phyloP scores from a whole-genome alignment of 1,140 invertebrate species.

The Cyclina sinensis region DNA sequence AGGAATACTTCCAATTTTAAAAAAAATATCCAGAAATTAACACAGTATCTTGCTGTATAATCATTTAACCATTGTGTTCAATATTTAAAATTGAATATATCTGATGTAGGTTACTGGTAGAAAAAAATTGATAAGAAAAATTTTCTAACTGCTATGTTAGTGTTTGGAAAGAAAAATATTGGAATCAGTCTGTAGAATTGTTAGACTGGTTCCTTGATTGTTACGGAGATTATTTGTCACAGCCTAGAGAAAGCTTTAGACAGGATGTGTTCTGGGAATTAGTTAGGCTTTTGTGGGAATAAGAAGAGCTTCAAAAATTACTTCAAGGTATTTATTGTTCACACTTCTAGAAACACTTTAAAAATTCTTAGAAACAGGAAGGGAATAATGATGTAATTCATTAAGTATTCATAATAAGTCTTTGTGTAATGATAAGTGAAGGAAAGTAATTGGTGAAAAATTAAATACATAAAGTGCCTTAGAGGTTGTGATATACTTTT shows the following conservation, averaged over 20 bases:
- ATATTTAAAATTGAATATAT: too few species aligned
- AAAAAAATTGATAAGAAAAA: conserved; percentile 14
- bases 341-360: neutral
- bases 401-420: too few species aligned
- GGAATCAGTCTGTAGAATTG: conserved; percentile 23
- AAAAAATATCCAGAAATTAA: too few species aligned
- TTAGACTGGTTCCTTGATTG: conserved; percentile 43
- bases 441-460: too few species aligned
- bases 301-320: neutral
- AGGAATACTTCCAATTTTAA: too few species aligned
- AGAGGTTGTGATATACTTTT: too few species aligned
- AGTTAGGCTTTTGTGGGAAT: neutral
- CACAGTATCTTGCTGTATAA: too few species aligned
- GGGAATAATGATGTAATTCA: too few species aligned
- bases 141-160: neutral
- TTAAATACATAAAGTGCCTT: too few species aligned
- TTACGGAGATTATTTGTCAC: conserved; percentile 51
- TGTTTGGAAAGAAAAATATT: conserved; percentile 20
- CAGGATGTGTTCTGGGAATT: conserved; percentile 50
- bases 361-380: neutral
- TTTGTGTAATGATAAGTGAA: too few species aligned
- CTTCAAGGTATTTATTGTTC: conserved; percentile 32
- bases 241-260: conserved; percentile 31
- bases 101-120: too few species aligned
- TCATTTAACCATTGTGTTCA: too few species aligned